These are phyloP conservation scores for Drosophila mauritiana DNA, from an alignment of 1,140 invertebrate species.

Conservation along the genomic window DNA sequence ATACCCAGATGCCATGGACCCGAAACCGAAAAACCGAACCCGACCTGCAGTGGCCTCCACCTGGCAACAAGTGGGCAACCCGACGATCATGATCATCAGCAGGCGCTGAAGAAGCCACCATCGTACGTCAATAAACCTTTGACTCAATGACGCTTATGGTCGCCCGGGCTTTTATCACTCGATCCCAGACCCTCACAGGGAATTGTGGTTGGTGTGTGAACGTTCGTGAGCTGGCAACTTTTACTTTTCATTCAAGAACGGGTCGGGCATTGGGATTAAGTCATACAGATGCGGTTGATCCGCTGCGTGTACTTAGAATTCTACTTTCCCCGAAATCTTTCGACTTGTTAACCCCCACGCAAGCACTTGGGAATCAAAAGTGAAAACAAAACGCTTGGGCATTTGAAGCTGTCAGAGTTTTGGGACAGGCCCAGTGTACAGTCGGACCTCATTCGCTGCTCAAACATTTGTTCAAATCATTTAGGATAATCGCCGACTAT, in stretches of 20 bases:
- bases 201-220: conserved; percentile 28
- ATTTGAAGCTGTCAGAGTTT: conserved; percentile 25
- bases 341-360: conserved; percentile 48
- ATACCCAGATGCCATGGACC: conserved; percentile 58
- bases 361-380: conserved; percentile 50
- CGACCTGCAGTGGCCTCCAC: conserved; percentile 42
- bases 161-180: conserved; percentile 52
- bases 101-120: conserved; percentile 43
- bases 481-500: conserved; percentile 33
- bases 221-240: conserved; percentile 65
- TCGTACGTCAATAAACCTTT: conserved; percentile 77
- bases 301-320: conserved; percentile 54
- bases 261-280: conserved; percentile 63
- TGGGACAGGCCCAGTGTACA: conserved; percentile 16
- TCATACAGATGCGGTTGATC: conserved; percentile 31
- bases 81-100: conserved; percentile 33
- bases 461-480: conserved; percentile 1
- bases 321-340: conserved; percentile 58
- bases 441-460: neutral
- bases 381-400: conserved; percentile 49
- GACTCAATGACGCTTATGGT: conserved; percentile 64
- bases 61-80: conserved; percentile 65
- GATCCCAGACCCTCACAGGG: conserved; percentile 21
- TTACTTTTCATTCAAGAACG: conserved; percentile 79
- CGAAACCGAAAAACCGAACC: conserved; percentile 42